Percentiles rank a stretch among this genome's conserved stretches.
phyloP scores from a whole-genome alignment of 2,888 invertebrate genomes.

The Lydus trimaculatus region DNA sequence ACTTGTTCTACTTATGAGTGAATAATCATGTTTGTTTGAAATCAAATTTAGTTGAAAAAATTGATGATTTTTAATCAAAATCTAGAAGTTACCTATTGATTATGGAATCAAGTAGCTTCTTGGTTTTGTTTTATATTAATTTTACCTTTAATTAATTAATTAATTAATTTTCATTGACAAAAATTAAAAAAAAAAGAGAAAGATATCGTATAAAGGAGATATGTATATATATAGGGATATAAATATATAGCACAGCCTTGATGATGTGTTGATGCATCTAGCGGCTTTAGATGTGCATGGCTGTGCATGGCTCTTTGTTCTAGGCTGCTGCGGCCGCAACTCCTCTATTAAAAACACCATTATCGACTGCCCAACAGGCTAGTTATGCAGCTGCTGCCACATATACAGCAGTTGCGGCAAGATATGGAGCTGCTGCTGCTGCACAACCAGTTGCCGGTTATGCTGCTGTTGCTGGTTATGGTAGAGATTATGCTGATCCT shows the following conservation, averaged over 20 bases:
- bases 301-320: slow-evolving; percentile 60
- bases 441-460: slow-evolving; percentile 77
- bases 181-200: background rate
- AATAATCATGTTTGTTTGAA: slow-evolving; percentile 4
- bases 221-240: background rate
- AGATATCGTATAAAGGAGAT: background rate
- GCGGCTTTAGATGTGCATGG: slow-evolving; percentile 58
- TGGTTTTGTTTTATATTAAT: background rate
- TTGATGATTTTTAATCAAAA: background rate
- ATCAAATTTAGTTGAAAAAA: background rate
- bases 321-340: slow-evolving; percentile 71
- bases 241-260: slow-evolving; percentile 39
- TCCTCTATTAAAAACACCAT: slow-evolving; percentile 83
- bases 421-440: slow-evolving; percentile 81
- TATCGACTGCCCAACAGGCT: slow-evolving; percentile 85
- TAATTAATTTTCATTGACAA: background rate
- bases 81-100: background rate
- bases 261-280: slow-evolving; percentile 40
- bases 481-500: slow-evolving; percentile 91
- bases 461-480: slow-evolving; percentile 79
- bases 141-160: background rate
- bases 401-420: slow-evolving; percentile 86
- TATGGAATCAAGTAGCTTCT: background rate
- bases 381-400: slow-evolving; percentile 86
- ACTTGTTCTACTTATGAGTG: background rate